Evolutionary conservation across 2,113 vertebrate genomes (phyloP).

Genomic region (Ctenomys sociabilis): DNA sequence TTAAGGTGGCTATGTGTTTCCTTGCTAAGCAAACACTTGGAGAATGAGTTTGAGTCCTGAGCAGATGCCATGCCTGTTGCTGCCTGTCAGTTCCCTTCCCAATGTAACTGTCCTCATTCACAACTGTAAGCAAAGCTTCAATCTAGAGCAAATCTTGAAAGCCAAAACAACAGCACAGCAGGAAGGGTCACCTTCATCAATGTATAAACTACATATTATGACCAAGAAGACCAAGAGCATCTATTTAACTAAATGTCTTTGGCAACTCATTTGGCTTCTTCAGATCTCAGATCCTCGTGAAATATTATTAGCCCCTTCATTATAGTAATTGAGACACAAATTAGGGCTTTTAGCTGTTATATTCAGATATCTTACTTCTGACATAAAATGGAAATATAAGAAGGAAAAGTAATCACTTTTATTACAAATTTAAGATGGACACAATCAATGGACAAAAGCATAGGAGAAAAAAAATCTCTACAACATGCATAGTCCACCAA

Average conservation of each 20-base stretch:
- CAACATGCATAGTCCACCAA: not conserved
- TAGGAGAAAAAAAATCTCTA: not conserved
- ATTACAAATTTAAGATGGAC: not conserved
- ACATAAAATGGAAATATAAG: conserved; percentile 24
- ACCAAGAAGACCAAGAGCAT: not conserved
- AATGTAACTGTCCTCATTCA: not conserved
- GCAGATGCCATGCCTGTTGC: not conserved
- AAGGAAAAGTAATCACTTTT: not conserved
- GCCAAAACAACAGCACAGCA: not conserved
- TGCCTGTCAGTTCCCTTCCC: not conserved
- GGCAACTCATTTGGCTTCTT: conserved; percentile 20
- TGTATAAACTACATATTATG: not conserved
- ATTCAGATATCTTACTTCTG: not conserved
- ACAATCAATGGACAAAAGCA: not conserved
- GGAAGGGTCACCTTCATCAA: not conserved
- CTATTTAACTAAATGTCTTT: not conserved
- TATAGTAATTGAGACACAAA: not conserved
- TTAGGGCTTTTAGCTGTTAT: not conserved
- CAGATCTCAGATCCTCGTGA: not conserved
- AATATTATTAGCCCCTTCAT: not conserved
- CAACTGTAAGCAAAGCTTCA: not conserved
- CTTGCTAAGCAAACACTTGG: conserved; percentile 21
- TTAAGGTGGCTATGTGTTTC: not conserved
- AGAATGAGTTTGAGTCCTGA: conserved; percentile 27
- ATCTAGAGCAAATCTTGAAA: not conserved